Base-by-base conservation (phyloP, 2,113 vertebrate genomes). In the Lucifuga dentata region DNA sequence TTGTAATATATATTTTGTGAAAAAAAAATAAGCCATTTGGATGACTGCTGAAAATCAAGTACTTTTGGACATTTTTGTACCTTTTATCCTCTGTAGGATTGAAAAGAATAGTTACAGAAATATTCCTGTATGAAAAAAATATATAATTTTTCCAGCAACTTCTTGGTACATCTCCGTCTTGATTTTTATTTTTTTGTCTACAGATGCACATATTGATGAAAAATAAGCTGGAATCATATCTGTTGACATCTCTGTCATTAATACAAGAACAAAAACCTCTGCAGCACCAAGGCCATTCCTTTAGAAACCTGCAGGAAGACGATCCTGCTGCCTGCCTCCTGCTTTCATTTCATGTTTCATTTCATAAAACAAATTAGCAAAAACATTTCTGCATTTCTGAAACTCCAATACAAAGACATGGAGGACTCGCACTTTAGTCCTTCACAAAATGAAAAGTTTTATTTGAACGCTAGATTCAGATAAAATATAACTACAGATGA, bases 341-440 rank as follows among this genome's bases (percentile, higher is more conserved):
- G 41, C 62, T 78, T 49, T 73, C 72, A n/a, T 5, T 11, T 7
- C 26, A 29, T 3, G 26, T 29, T 29, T 44, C 49, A 66, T 40
- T 59, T 66, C 65, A 68, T 41, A 12, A 74, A 56, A 32, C 35
- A 69, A 61, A 77, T 61, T 57, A 64, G 23, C 38, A 61, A 33
- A 78, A 52, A 36, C 32, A 43, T 64, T 45, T 45, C 38, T 48
- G 20, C 40, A 36, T 52, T 21, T 44, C n/a, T n/a, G n/a, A n/a
- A n/a, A n/a, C n/a, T n/a, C n/a, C n/a, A 1, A 50, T 70, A 75
- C 70, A 81, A 83, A 78, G 58, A 62, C n/a, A 16, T 7, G 9
- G 11, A 70, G 38, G 23, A 50, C 36, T 52, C 50, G 59, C 2
- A 11, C 16, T 33, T 29, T 1, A 40, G 70, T 21, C 66, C 62